phyloP scores from a whole-genome alignment of 2,113 vertebrate species.

The Stomatorhinus ivindoensis region DNA sequence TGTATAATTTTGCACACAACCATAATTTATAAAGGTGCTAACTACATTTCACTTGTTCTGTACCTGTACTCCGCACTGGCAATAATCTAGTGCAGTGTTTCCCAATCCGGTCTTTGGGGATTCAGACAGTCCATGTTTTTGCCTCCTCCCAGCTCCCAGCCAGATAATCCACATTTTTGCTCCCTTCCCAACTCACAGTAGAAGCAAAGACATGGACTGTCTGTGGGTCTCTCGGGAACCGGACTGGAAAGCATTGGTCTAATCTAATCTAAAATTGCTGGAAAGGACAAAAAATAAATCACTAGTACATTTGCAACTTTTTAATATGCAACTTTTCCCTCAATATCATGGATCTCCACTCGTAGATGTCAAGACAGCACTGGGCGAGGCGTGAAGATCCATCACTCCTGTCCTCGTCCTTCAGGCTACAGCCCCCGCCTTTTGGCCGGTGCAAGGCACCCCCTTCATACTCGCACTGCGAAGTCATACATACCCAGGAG shows the following conservation, averaged over 20 bases:
- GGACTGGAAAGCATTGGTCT: not conserved
- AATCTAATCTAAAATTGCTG: not conserved
- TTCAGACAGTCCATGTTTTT: not conserved
- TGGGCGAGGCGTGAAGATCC: conserved; percentile 42
- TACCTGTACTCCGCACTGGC: not conserved
- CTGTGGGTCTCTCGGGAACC: not conserved
- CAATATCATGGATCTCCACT: not conserved
- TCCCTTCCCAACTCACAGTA: not conserved
- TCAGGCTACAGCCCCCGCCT: conserved; percentile 60
- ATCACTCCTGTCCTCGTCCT: conserved; percentile 40
- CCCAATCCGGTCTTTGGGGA: not conserved
- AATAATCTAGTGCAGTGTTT: not conserved
- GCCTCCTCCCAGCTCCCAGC: not conserved
- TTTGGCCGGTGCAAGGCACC: conserved; percentile 46
- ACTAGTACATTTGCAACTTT: not conserved
- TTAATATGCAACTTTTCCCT: not conserved
- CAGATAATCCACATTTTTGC: not conserved
- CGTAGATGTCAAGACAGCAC: conserved; percentile 31
- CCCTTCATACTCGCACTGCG: conserved; percentile 35
- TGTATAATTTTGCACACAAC: not conserved
- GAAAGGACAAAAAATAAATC: not conserved
- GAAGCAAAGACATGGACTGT: not conserved
- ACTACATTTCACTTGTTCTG: not conserved
- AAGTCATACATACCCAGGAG: conserved; percentile 33
- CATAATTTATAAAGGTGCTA: too few species aligned